Evolutionary conservation across 2,888 invertebrate species (phyloP).

Genomic region (Ophion ellenae): DNA sequence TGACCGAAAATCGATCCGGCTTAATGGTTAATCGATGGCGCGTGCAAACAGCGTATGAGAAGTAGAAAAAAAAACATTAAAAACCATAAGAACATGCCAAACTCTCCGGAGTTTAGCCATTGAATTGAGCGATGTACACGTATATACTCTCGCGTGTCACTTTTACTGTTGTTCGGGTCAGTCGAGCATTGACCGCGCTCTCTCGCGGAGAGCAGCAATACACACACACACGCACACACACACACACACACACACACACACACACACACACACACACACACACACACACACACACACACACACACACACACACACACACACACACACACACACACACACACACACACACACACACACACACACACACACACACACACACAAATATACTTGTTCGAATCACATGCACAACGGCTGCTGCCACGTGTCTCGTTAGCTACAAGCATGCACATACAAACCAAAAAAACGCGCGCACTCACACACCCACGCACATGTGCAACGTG

Average conservation of each 20-base stretch:
- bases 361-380: no score
- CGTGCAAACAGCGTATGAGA: conserved; percentile 19
- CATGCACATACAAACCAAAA: neutral
- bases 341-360: no score
- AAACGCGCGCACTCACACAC: no score
- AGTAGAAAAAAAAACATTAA: conserved; percentile 29
- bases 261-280: no score
- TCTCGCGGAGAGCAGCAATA: conserved; percentile 65
- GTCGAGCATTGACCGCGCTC: conserved; percentile 81
- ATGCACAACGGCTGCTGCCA: conserved; percentile 60
- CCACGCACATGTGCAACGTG: no score
- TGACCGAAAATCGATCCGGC: conserved; percentile 37
- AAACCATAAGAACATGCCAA: conserved; percentile 32
- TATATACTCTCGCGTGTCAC: conserved; percentile 75
- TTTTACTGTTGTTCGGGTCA: conserved; percentile 82
- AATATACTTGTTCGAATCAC: conserved; percentile 37
- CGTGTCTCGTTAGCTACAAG: conserved; percentile 13
- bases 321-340: no score
- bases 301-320: no score
- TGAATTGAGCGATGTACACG: conserved; percentile 63
- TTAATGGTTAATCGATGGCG: conserved; percentile 44
- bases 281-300: no score
- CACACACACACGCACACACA: neutral
- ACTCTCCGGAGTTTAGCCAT: conserved; percentile 63
- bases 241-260: no score